Percentiles rank a stretch among this genome's conserved stretches.
These are phyloP conservation scores for Sebastes iracundus DNA, from an alignment of 2,797 vertebrate species.

Conservation along the genomic window DNA sequence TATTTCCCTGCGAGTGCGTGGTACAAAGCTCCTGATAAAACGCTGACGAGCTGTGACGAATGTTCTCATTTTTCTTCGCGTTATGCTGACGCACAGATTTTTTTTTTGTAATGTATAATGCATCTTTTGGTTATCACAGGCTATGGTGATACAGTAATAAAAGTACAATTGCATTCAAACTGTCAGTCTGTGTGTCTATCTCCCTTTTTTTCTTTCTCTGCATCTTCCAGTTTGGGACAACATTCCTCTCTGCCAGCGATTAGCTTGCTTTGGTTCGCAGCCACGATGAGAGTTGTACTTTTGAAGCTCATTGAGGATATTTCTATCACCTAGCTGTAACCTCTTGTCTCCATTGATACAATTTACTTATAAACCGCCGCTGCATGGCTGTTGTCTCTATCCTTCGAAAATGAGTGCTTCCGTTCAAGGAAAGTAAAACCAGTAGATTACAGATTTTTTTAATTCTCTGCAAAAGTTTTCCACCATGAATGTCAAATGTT, in stretches of 20 bases:
- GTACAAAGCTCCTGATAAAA: slow-evolving; percentile 61
- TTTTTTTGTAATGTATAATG: slow-evolving; percentile 34
- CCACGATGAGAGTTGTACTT: neutral
- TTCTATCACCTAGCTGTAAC: slow-evolving; percentile 26
- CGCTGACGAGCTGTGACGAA: slow-evolving; percentile 52
- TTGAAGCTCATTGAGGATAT: slow-evolving; percentile 7
- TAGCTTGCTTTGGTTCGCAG: slow-evolving; percentile 4
- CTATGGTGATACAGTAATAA: slow-evolving; percentile 16
- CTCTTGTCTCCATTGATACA: neutral
- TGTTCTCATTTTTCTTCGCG: slow-evolving; percentile 45
- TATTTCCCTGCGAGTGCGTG: slow-evolving; percentile 39
- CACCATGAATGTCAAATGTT: neutral
- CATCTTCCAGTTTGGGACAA: slow-evolving; percentile 8
- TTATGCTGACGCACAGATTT: slow-evolving; percentile 53
- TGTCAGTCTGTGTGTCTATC: slow-evolving; percentile 5
- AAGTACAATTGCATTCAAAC: slow-evolving; percentile 24
- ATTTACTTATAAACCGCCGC: neutral
- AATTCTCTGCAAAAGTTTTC: neutral
- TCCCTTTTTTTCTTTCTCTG: neutral
- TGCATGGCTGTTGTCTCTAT: neutral
- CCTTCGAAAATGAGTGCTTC: neutral
- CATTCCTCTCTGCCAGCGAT: neutral
- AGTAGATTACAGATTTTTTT: neutral
- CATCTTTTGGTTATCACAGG: slow-evolving; percentile 29
- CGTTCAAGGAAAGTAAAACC: neutral